Conservation (phyloP, 1,140 invertebrate species). For the Lamellibrachia luymesi region DNA sequence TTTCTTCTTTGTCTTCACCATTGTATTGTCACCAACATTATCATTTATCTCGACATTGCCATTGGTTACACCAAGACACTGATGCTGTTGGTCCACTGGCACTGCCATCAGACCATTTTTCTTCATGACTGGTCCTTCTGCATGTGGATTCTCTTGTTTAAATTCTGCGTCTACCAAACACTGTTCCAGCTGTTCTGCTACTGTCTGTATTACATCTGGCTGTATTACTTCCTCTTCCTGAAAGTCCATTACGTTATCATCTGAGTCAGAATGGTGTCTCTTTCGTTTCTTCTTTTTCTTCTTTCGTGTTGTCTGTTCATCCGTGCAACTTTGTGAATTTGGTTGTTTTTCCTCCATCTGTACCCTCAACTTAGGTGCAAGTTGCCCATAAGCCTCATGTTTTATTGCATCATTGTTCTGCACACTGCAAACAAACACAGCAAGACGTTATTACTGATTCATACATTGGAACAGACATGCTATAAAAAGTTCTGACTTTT, state of each 20-base stretch:
- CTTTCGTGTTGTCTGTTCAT: not conserved
- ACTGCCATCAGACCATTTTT: not conserved
- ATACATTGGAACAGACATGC: not conserved
- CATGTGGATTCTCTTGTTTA: not conserved
- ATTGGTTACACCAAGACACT: not conserved
- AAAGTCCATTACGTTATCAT: not conserved
- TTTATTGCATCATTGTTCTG: not conserved
- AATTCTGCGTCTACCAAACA: not conserved
- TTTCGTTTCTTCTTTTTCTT: not conserved
- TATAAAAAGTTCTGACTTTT: too few species aligned
- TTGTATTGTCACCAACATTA: not conserved
- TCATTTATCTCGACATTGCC: not conserved
- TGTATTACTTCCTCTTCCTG: not conserved
- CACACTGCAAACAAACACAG: not conserved
- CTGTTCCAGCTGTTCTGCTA: not conserved
- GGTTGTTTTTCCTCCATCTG: not conserved
- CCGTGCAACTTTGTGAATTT: not conserved
- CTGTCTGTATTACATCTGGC: not conserved
- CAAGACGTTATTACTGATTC: not conserved
- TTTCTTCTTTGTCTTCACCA: not conserved
- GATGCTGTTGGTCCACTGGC: not conserved
- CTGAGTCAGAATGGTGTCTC: not conserved
- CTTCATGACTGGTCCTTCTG: not conserved
- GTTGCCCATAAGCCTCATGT: not conserved
- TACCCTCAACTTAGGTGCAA: not conserved